These are phyloP conservation scores for Strix uralensis DNA, from an alignment of 2,113 vertebrate species.

Conservation along the genomic window DNA sequence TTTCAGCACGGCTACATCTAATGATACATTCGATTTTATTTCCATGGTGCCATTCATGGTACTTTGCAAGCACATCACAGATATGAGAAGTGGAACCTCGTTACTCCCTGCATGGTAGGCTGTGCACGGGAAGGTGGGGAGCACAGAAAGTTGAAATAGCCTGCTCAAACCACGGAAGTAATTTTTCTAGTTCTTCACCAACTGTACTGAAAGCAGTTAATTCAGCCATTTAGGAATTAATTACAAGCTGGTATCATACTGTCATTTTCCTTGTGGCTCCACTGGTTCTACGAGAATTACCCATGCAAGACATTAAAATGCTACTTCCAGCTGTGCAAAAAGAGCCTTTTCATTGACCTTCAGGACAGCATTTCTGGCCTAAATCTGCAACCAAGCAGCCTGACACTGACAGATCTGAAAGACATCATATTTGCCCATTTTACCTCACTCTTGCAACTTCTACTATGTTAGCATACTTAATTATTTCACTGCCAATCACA, in stretches of 20 bases:
- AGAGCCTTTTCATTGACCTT: not conserved
- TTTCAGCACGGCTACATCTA: not conserved
- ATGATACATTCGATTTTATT: not conserved
- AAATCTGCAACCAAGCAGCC: not conserved
- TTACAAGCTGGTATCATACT: not conserved
- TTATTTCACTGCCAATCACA: not conserved
- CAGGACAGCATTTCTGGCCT: not conserved
- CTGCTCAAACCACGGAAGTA: not conserved
- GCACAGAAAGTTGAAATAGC: not conserved
- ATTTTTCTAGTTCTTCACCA: not conserved
- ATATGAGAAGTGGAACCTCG: not conserved
- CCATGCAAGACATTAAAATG: not conserved
- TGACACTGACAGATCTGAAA: not conserved
- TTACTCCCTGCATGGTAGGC: not conserved
- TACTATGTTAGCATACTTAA: not conserved
- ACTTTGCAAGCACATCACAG: not conserved
- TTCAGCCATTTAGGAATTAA: not conserved
- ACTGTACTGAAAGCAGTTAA: not conserved
- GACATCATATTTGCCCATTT: not conserved
- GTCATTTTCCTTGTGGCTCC: not conserved
- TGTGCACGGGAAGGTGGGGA: fast-evolving
- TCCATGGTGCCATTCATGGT: not conserved
- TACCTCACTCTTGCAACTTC: not conserved
- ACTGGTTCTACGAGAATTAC: not conserved
- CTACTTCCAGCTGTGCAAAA: not conserved